These are phyloP conservation scores for Alexandromys fortis DNA, from an alignment of 2,113 vertebrate species.

Conservation along the genomic window DNA sequence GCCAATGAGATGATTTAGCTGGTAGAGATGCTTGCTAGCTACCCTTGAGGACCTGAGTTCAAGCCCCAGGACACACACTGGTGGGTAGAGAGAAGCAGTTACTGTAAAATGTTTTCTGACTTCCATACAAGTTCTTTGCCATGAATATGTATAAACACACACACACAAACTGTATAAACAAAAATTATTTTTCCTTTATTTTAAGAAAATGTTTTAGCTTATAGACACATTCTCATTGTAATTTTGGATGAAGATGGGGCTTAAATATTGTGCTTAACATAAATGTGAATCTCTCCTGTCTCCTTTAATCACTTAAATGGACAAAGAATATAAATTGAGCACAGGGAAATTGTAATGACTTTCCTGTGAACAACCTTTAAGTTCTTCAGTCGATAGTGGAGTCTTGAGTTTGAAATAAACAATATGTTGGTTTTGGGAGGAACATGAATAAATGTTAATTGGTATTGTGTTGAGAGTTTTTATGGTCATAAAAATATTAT, in stretches of 20 bases:
- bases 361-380: slow-evolving; percentile 10
- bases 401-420: neutral
- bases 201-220: slow-evolving; percentile 40
- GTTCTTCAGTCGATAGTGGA: neutral
- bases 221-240: neutral
- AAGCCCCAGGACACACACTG: too few relatives aligned
- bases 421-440: neutral
- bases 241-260: neutral
- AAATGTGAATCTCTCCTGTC: slow-evolving; percentile 19
- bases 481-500: neutral
- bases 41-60: neutral
- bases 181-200: slow-evolving; percentile 33
- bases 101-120: neutral
- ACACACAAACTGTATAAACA: neutral
- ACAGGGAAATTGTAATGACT: neutral
- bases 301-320: neutral
- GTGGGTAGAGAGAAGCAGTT: neutral
- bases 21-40: neutral
- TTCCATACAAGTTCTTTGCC: neutral
- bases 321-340: neutral
- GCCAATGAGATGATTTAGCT: neutral
- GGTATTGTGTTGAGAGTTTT: slow-evolving; percentile 3
- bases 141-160: neutral
- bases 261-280: slow-evolving; percentile 1
- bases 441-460: neutral